A percentile compares a stretch with the other conserved stretches of the same genome.
These are phyloP conservation scores for Lerema accius DNA, from an alignment of 1,140 invertebrate genomes.

Conservation along the genomic window DNA sequence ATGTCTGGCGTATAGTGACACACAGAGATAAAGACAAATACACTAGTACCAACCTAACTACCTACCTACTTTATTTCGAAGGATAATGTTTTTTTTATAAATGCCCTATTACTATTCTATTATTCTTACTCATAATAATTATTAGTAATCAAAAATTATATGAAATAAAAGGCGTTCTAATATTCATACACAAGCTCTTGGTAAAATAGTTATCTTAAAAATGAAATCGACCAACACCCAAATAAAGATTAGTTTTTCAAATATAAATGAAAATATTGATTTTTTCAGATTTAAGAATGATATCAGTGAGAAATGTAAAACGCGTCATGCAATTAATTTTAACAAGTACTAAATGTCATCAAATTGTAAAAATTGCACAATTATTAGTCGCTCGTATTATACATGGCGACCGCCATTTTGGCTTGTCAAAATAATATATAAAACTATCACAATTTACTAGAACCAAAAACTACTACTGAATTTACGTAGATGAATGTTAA, in stretches of 20 bases:
- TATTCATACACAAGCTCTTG: neutral
- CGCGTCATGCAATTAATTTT: neutral
- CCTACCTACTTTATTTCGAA: constrained; percentile 50
- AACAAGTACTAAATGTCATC: neutral
- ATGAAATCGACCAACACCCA: neutral
- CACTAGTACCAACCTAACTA: constrained; percentile 28
- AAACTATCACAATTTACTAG: constrained; percentile 11
- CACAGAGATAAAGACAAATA: constrained; percentile 32
- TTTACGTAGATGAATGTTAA: constrained; percentile 34
- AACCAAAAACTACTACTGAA: constrained; percentile 4
- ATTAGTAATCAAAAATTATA: neutral
- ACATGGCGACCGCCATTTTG: neutral
- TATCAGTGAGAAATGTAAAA: neutral
- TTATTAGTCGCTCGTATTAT: neutral
- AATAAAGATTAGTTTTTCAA: neutral
- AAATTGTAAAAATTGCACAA: neutral
- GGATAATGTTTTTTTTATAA: constrained; percentile 20
- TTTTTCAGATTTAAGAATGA: neutral
- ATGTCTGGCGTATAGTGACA: constrained; percentile 61
- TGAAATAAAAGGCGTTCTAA: too few relatives aligned
- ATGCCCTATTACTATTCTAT: constrained; percentile 24
- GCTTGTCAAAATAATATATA: constrained; percentile 17
- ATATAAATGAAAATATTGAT: neutral
- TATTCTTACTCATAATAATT: too few relatives aligned
- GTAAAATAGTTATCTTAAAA: neutral